Base-by-base conservation (phyloP, 2,888 invertebrate genomes). In the Eudasyphora cyanicolor region DNA sequence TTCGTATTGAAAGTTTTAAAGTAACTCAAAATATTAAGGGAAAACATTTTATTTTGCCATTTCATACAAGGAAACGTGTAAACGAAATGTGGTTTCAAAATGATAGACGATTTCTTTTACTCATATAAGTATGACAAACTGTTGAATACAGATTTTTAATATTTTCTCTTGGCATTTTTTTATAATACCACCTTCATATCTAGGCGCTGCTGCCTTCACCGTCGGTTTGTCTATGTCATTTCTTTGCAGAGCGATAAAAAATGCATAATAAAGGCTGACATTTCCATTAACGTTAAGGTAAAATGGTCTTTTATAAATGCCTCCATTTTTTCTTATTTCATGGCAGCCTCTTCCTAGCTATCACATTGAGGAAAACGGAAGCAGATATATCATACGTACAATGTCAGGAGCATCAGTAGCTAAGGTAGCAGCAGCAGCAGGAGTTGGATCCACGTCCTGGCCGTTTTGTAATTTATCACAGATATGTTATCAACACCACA, bases 401-500 rank as follows among this genome's bases (percentile, higher is more conserved):
- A 17, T 10, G n/a, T 73, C 49, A 64, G 17, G 29, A 57, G 12
- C 0, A 73, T 42, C 29, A 27, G 27, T 7, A 75, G 14, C 19
- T n/a, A n/a, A n/a, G n/a, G n/a, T n/a, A 73, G 54, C 29, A 27
- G 27, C 4, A 75, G 14, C 19, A 54, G 54, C 19, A 51, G 57
- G 4, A 14, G 57, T 45, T 35, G 17, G 1, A 7, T 45, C n/a
- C 17, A 35, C 35, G 78, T 67, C 73, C 71, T 32, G 69, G 74
- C 78, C 73, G 75, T 76, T 81, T 35, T 84, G 71, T 62, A 81
- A 84, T 84, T 79, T 81, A 81, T 84, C 76, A 84, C 27, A 76
- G 84, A 81, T 81, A 29, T 81, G 78, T 76, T 81, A 81, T 80
- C 78, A 84, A 79, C 81, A 84, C 78, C 75, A 81, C 76, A 81